Evolutionary conservation across 2,797 vertebrate species (phyloP).

Genomic region (Valencia hispanica): DNA sequence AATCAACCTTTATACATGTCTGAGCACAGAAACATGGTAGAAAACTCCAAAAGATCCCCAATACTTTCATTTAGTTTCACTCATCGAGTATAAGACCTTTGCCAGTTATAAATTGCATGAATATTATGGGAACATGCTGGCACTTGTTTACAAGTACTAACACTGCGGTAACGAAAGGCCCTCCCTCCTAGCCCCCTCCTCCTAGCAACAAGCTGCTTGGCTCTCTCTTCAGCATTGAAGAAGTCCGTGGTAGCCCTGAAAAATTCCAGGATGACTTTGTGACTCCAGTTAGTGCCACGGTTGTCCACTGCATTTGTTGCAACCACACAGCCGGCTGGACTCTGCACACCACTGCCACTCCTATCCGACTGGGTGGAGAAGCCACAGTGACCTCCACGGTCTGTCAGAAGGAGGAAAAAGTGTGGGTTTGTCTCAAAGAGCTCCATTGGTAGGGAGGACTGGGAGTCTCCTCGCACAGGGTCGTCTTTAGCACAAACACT

Average conservation of each 20-base stretch:
- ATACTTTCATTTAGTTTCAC: slow-evolving; percentile 32
- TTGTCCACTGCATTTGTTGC: slow-evolving; percentile 20
- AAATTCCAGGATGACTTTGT: slow-evolving; percentile 83
- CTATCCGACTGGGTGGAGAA: slow-evolving; percentile 73
- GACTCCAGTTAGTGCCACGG: slow-evolving; percentile 77
- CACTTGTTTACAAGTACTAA: slow-evolving; percentile 81
- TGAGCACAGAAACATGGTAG: neutral
- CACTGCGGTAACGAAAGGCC: slow-evolving; percentile 78
- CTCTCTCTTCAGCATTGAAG: slow-evolving; percentile 82
- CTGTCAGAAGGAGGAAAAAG: slow-evolving; percentile 85
- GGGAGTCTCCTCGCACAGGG: slow-evolving; percentile 79
- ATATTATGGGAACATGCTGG: slow-evolving; percentile 86
- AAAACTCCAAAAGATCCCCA: slow-evolving; percentile 4
- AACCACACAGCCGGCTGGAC: slow-evolving; percentile 1
- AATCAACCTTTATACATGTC: neutral
- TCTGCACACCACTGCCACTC: slow-evolving; percentile 13
- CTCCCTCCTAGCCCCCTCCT: slow-evolving; percentile 73
- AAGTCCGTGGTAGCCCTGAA: slow-evolving; percentile 86
- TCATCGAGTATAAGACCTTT: slow-evolving; percentile 87
- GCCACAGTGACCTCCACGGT: slow-evolving; percentile 83
- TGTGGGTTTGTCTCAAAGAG: slow-evolving; percentile 88
- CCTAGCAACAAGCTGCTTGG: slow-evolving; percentile 76
- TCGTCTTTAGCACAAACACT: slow-evolving; percentile 84
- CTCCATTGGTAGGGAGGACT: slow-evolving; percentile 80
- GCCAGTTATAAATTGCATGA: slow-evolving; percentile 86